phyloP scores from a whole-genome alignment of 2,797 vertebrate genomes.

The Pangasius mekongensis region DNA sequence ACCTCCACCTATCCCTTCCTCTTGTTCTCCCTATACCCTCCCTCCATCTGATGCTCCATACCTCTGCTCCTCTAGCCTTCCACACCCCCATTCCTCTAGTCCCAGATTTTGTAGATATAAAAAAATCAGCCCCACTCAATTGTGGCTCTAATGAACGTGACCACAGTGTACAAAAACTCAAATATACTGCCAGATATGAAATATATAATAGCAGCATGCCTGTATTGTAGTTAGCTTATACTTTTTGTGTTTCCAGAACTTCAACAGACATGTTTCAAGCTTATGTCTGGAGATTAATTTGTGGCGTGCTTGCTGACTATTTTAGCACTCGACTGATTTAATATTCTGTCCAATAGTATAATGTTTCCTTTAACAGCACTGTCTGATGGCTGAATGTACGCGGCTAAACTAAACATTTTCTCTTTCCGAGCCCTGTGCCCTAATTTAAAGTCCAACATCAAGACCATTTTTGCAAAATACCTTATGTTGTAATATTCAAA shows the following conservation, averaged over 20 bases:
- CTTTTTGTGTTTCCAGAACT: neutral
- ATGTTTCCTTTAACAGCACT: neutral
- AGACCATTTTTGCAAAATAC: neutral
- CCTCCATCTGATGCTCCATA: neutral
- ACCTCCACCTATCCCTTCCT: neutral
- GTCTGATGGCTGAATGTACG: neutral
- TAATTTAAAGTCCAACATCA: neutral
- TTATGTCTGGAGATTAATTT: neutral
- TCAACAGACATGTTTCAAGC: neutral
- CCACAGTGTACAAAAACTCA: neutral
- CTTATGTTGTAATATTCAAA: neutral
- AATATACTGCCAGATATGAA: neutral
- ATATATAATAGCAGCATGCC: neutral
- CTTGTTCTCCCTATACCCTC: neutral
- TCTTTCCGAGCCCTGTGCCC: neutral
- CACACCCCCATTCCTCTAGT: neutral
- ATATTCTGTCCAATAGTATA: neutral
- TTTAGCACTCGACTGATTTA: neutral
- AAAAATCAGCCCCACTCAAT: neutral
- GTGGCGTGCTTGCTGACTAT: neutral
- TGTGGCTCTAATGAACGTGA: neutral
- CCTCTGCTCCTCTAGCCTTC: no score
- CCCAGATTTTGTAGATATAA: neutral
- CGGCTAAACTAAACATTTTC: neutral
- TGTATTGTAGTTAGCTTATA: neutral